Base-by-base conservation (phyloP, 2,113 vertebrate genomes). In the Hyperoodon ampullatus region DNA sequence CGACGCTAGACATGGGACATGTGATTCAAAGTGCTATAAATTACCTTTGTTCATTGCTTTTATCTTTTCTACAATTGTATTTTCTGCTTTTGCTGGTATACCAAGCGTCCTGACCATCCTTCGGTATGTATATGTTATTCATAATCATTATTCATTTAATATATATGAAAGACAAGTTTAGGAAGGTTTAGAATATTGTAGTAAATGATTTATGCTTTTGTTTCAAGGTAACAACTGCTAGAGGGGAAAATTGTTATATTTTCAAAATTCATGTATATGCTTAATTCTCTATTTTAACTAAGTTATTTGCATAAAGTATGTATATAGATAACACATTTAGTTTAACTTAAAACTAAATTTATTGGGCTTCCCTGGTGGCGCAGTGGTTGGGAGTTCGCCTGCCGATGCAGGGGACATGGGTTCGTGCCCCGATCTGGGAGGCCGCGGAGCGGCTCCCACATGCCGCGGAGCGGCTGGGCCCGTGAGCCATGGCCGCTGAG, bases 11-110 rank as follows among this genome's bases (percentile, higher is more conserved):
- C 0, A 39, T 95, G 99, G 99, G 68, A 98, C 97, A 88, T 99
- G 99, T 97, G 47, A 94, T 87, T 24, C 98, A 24, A 94, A 63
- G 3, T 99, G 99, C 94, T 88, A 47, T 61, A 23, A 97, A 61
- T 66, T 99, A 66, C 98, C 99, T 95, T n/a, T 99, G 65, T 99
- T 99, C 83, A 30, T 99, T 92, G 75, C 47, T 14, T 93, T 97
- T 94, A 95, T 98, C 81, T 98, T 99, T 92, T 96, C 98, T 82
- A 10, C 96, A n/a, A 90, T 98, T 97, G 47, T 98, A 96, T 99
- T 98, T 95, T 98, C 98, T 8, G 96, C 97, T 95, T 98, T 98
- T 96, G 82, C 98, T 96, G 90, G 33, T 94, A 95, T 98, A 82
- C 98, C 99, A 94, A 93, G 95, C 65, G 98, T 96, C 11, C 96